Evolutionary conservation across 2,888 invertebrate species (phyloP).

Genomic region (Pachliopta kotzebuea): DNA sequence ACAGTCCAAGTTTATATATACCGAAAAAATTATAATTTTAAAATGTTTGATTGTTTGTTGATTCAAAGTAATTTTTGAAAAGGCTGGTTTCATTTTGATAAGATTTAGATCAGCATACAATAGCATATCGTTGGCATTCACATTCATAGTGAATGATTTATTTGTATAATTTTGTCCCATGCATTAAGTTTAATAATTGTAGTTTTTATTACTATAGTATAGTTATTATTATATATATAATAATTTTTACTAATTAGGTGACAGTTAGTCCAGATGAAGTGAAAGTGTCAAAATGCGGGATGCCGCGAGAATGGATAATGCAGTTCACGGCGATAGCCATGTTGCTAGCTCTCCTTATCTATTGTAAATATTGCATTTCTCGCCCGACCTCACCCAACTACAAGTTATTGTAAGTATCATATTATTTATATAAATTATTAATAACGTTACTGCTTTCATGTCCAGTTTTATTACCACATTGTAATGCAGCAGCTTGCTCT

Average conservation of each 20-base stretch:
- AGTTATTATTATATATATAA: neutral
- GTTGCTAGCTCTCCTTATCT: slow-evolving; percentile 66
- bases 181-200: too few relatives aligned
- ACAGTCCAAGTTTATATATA: too few relatives aligned
- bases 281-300: slow-evolving; percentile 87
- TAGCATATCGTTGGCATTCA: too few relatives aligned
- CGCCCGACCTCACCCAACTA: slow-evolving; percentile 42
- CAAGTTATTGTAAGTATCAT: slow-evolving; percentile 56
- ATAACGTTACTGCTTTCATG: neutral
- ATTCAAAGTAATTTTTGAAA: too few relatives aligned
- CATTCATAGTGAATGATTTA: too few relatives aligned
- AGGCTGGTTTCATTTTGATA: too few relatives aligned
- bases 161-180: too few relatives aligned
- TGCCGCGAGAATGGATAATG: slow-evolving; percentile 90
- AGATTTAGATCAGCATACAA: too few relatives aligned
- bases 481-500: too few relatives aligned
- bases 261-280: slow-evolving; percentile 87
- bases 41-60: too few relatives aligned
- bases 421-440: slow-evolving; percentile 3
- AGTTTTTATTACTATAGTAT: too few relatives aligned
- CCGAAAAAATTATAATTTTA: too few relatives aligned
- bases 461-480: neutral
- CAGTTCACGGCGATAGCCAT: slow-evolving; percentile 81
- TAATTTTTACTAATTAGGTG: slow-evolving; percentile 79
- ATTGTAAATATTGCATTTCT: slow-evolving; percentile 46